Conservation (phyloP, 2,797 vertebrate species). For the Pteronotus mesoamericanus region DNA sequence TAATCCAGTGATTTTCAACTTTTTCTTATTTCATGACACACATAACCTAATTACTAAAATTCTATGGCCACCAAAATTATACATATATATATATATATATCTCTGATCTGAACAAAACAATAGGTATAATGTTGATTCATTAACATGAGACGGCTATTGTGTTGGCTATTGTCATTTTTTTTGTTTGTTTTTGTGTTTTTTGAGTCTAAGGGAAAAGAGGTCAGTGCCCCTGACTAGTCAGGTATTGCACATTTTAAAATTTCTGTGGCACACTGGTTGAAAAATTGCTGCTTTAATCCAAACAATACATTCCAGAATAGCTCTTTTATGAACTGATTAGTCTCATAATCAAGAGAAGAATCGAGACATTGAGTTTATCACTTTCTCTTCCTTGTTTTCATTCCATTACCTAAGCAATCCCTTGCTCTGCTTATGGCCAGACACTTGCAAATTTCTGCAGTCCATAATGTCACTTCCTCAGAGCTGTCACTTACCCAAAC, state of each 20-base stretch:
- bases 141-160: background rate
- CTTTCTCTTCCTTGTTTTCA: background rate
- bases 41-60: background rate
- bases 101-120: background rate
- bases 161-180: background rate
- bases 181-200: too few relatives aligned
- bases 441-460: background rate
- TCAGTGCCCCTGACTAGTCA: background rate
- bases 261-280: background rate
- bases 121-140: background rate
- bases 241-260: background rate
- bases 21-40: background rate
- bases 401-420: background rate
- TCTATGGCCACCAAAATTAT: too few relatives aligned
- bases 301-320: background rate
- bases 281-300: background rate
- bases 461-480: background rate
- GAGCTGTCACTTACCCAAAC: background rate
- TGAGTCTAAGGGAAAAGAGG: background rate
- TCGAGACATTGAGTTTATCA: background rate
- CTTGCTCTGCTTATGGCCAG: background rate
- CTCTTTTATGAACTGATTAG: background rate
- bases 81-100: too few relatives aligned
- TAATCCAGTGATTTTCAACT: background rate
- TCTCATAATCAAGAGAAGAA: background rate